Evolutionary conservation across 2,888 invertebrate genomes (phyloP).

Genomic region (Cinara cedri): DNA sequence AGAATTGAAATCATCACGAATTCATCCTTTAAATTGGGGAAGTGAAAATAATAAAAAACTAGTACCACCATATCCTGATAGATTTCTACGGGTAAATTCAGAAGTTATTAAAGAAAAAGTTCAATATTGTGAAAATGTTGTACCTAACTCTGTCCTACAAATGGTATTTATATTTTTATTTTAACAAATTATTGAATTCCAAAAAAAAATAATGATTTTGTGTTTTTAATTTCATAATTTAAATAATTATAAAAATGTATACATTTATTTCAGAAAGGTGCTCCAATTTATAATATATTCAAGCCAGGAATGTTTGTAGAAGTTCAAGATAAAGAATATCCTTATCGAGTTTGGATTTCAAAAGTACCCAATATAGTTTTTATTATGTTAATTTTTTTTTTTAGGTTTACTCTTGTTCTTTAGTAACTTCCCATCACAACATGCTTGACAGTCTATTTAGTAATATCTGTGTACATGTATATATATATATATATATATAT

Average conservation of each 20-base stretch:
- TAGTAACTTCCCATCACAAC: background rate
- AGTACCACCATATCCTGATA: slow-evolving; percentile 34
- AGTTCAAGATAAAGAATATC: slow-evolving; percentile 52
- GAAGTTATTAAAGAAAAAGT: slow-evolving; percentile 32
- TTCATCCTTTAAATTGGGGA: slow-evolving; percentile 51
- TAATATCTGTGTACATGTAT: background rate
- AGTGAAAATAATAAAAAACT: slow-evolving; percentile 39
- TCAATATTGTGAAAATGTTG: slow-evolving; percentile 27
- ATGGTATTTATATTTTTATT: slow-evolving; percentile 27
- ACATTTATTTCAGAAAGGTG: slow-evolving; percentile 37
- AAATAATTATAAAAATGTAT: no score
- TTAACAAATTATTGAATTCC: background rate
- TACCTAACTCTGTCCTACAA: slow-evolving; percentile 21
- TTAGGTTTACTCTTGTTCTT: background rate
- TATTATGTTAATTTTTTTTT: background rate
- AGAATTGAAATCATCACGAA: slow-evolving; percentile 24
- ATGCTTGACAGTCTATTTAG: background rate
- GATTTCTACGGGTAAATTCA: slow-evolving; percentile 35
- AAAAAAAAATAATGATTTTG: background rate
- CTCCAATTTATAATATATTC: slow-evolving; percentile 47
- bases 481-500: no score
- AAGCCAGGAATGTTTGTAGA: slow-evolving; percentile 45
- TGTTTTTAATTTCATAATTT: background rate
- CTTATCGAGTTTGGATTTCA: slow-evolving; percentile 52
- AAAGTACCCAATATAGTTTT: slow-evolving; percentile 39